phyloP scores from a whole-genome alignment of 2,888 invertebrate genomes.

The Apotomis capreana region DNA sequence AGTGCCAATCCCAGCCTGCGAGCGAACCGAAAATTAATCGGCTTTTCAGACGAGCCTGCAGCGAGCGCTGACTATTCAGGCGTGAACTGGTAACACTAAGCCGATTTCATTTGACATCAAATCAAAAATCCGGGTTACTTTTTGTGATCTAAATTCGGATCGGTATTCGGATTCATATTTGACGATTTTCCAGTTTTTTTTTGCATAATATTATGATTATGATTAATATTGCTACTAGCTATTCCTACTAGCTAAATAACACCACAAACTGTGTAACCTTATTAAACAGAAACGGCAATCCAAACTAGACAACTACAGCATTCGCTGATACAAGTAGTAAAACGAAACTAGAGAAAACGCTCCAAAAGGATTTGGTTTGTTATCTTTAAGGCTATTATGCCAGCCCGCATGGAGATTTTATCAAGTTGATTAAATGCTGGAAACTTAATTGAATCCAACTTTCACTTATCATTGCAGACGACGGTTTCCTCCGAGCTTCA shows the following conservation, averaged over 20 bases:
- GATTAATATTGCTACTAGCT: no score
- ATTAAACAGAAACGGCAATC: conserved; percentile 16
- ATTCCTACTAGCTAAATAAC: neutral
- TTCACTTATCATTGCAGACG: conserved; percentile 31
- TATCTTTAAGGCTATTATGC: conserved; percentile 24
- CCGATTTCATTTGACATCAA: conserved; percentile 2
- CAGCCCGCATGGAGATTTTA: conserved; percentile 40
- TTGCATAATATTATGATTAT: no score
- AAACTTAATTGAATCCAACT: conserved; percentile 43
- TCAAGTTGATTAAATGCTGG: conserved; percentile 43
- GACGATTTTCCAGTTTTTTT: no score
- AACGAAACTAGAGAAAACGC: conserved; percentile 11
- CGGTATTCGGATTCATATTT: neutral
- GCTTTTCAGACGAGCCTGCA: conserved; percentile 27
- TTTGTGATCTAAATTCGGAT: neutral
- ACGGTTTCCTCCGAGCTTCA: conserved; percentile 4
- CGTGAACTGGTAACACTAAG: neutral
- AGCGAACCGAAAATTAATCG: conserved; percentile 19
- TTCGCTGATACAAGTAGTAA: neutral
- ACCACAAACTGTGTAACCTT: neutral
- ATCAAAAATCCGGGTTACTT: conserved; percentile 4
- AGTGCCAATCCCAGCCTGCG: conserved; percentile 19
- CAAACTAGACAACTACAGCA: conserved; percentile 6
- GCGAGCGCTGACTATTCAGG: conserved; percentile 13
- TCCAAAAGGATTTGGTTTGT: conserved; percentile 2